Percentiles rank a stretch among this genome's conserved stretches.
These are phyloP conservation scores for Poecilia gillii DNA, from an alignment of 2,797 vertebrate genomes.

Conservation along the genomic window DNA sequence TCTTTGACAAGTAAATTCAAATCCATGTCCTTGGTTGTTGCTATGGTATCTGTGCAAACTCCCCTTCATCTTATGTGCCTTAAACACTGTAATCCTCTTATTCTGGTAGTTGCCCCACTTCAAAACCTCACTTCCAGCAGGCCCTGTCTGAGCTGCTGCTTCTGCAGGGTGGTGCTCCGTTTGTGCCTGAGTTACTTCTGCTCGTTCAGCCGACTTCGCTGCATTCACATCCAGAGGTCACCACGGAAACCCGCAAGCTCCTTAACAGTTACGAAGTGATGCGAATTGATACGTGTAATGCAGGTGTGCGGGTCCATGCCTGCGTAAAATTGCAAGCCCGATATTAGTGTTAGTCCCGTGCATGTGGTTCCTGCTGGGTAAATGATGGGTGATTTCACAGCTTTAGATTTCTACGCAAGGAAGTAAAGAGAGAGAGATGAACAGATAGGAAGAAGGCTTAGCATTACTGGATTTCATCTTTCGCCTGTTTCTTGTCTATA, in stretches of 20 bases:
- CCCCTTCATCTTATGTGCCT: conserved; percentile 43
- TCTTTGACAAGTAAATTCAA: conserved; percentile 52
- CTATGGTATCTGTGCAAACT: conserved; percentile 34
- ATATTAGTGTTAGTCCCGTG: conserved; percentile 35
- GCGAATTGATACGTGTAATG: conserved; percentile 39
- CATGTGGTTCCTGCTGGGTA: conserved; percentile 41
- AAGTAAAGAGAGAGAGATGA: conserved; percentile 7
- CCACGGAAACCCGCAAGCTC: conserved; percentile 27
- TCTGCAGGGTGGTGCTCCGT: conserved; percentile 25
- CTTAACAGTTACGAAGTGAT: conserved; percentile 39
- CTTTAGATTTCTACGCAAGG: conserved; percentile 36
- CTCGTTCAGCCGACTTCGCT: conserved; percentile 21
- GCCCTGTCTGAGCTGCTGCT: conserved; percentile 18
- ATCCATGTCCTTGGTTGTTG: conserved; percentile 38
- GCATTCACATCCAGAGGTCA: conserved; percentile 33
- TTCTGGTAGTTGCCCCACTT: conserved; percentile 23
- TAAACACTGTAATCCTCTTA: conserved; percentile 53
- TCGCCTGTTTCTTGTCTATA: conserved; percentile 21
- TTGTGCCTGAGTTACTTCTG: conserved; percentile 31
- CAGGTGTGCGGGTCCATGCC: conserved; percentile 43
- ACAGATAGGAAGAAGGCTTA: conserved; percentile 22
- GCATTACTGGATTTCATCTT: conserved; percentile 56
- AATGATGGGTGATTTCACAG: conserved; percentile 43
- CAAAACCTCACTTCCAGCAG: conserved; percentile 22
- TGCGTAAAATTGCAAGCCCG: conserved; percentile 43